These are phyloP conservation scores for Conus betulinus DNA, from an alignment of 1,140 invertebrate genomes.

Conservation along the genomic window DNA sequence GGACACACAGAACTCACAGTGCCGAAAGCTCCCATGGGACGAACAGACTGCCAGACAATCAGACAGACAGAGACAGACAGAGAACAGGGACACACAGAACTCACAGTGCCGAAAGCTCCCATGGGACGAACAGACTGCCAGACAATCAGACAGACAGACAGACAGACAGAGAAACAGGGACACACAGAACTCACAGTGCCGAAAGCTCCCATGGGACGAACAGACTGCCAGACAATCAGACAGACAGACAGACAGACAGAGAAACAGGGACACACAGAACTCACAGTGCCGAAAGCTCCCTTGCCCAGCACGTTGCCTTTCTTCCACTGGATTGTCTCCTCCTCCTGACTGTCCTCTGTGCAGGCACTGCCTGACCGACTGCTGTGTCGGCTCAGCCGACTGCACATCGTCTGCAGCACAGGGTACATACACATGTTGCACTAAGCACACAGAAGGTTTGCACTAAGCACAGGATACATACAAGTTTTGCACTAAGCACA, in stretches of 20 bases:
- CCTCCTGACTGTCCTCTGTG: constrained; percentile 54
- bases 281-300: constrained; percentile 74
- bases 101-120: constrained; percentile 74
- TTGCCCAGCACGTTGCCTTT: constrained; percentile 74
- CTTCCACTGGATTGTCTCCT: constrained; percentile 73
- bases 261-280: constrained; percentile 18
- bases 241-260: background rate
- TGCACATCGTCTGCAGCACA: constrained; percentile 37
- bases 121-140: too few relatives aligned
- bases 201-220: constrained; percentile 69
- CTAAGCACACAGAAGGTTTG: too few relatives aligned
- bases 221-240: too few relatives aligned
- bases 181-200: constrained; percentile 65
- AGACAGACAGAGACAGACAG: background rate
- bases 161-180: background rate
- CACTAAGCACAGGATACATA: too few relatives aligned
- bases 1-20: constrained; percentile 58
- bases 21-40: constrained; percentile 73
- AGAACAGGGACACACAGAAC: constrained; percentile 21
- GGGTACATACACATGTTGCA: background rate
- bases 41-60: too few relatives aligned
- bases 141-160: background rate
- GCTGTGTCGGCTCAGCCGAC: constrained; percentile 31
- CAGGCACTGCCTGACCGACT: constrained; percentile 59
- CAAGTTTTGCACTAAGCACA: too few relatives aligned